Evolutionary conservation across 2,113 vertebrate genomes (phyloP).

Genomic region (Polypterus bichir): DNA sequence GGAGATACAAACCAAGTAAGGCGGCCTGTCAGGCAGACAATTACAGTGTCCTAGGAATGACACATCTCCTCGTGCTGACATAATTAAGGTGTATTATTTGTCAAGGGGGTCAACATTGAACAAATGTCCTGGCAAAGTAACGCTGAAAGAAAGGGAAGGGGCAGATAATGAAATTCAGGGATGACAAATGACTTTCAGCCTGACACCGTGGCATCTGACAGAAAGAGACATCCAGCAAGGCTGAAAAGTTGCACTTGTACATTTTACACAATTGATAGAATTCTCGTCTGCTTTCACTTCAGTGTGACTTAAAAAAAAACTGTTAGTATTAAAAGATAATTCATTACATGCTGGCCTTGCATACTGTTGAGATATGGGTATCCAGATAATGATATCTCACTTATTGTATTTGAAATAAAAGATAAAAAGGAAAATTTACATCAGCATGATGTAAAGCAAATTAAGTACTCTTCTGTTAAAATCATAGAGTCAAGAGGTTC

Average conservation of each 20-base stretch:
- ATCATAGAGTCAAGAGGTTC: no score
- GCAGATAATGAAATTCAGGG: slow-evolving; percentile 93
- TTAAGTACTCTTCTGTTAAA: no score
- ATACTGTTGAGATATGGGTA: no score
- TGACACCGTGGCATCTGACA: slow-evolving; percentile 89
- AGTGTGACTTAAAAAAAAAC: no score
- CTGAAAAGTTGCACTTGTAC: slow-evolving; percentile 28
- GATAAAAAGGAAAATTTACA: no score
- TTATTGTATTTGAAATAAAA: no score
- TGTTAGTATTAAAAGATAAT: no score
- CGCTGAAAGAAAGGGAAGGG: slow-evolving; percentile 74
- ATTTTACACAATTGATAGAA: slow-evolving; percentile 6
- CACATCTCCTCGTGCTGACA: slow-evolving; percentile 87
- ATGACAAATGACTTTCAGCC: slow-evolving; percentile 94
- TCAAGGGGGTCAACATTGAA: slow-evolving; percentile 94
- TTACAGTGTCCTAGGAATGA: slow-evolving; percentile 72
- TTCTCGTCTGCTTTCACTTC: no score
- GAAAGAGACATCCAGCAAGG: slow-evolving; percentile 68
- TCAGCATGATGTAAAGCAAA: no score
- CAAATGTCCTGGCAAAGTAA: slow-evolving; percentile 83
- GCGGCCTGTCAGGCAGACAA: slow-evolving; percentile 66
- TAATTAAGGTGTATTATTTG: slow-evolving; percentile 98
- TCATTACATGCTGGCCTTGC: no score
- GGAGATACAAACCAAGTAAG: slow-evolving; percentile 43
- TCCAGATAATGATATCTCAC: no score